Conservation (phyloP, 2,797 vertebrate genomes). For the Alfaro cultratus region DNA sequence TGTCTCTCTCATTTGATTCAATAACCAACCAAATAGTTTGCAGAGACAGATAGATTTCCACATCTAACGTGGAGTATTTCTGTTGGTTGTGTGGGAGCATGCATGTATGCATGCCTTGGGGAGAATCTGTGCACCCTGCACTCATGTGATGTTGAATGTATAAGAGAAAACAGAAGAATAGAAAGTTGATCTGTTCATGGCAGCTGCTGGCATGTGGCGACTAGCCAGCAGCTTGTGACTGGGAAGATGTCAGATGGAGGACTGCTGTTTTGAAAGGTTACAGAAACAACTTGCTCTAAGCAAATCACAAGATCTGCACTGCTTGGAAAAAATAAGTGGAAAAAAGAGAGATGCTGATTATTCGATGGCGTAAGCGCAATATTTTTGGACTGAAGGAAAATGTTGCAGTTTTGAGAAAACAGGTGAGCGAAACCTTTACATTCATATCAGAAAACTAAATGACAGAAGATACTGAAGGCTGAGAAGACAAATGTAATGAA, state of each 20-base stretch:
- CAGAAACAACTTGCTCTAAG: constrained; percentile 78
- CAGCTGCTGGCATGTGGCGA: constrained; percentile 74
- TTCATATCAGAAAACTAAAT: neutral
- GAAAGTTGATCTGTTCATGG: constrained; percentile 57
- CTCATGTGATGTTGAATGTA: constrained; percentile 60
- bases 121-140: constrained; percentile 11
- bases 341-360: constrained; percentile 42
- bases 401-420: constrained; percentile 11
- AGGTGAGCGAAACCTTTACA: neutral
- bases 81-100: neutral
- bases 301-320: constrained; percentile 82
- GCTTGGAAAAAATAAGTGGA: constrained; percentile 30
- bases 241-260: constrained; percentile 71
- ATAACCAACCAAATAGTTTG: neutral
- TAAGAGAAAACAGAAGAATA: constrained; percentile 41
- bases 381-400: constrained; percentile 49
- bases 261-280: constrained; percentile 81
- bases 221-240: constrained; percentile 82
- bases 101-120: constrained; percentile 7
- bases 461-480: neutral
- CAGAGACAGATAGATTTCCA: neutral
- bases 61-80: neutral
- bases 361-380: constrained; percentile 27
- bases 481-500: neutral
- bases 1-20: constrained; percentile 7